phyloP scores from a whole-genome alignment of 2,888 invertebrate genomes.

The Himalopsyche tibetana region DNA sequence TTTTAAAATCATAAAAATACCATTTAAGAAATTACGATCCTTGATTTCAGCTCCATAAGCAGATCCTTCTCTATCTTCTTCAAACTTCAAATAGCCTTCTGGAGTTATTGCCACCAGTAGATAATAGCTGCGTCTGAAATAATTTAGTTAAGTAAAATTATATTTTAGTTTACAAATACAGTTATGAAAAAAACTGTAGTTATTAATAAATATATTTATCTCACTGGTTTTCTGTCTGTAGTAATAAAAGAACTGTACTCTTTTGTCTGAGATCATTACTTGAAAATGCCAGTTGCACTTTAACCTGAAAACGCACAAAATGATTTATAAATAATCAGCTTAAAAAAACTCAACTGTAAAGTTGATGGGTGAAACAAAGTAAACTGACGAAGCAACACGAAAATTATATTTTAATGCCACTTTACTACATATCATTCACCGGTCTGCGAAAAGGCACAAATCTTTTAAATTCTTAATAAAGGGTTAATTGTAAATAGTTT shows the following conservation, averaged over 20 bases:
- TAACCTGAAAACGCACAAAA: conserved; percentile 77
- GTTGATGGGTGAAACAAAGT: background rate
- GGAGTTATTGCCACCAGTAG: conserved; percentile 88
- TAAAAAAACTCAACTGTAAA: too few species aligned
- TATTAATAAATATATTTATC: conserved; percentile 65
- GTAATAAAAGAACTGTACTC: conserved; percentile 85
- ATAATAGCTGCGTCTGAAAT: conserved; percentile 86
- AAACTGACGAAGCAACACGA: too few species aligned
- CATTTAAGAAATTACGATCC: conserved; percentile 89
- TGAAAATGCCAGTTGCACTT: conserved; percentile 91
- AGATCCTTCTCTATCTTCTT: conserved; percentile 88
- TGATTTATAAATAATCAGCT: background rate
- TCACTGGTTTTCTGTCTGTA: conserved; percentile 90
- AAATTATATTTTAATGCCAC: too few species aligned
- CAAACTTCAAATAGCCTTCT: conserved; percentile 89
- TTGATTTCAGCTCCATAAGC: conserved; percentile 85
- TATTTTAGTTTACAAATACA: background rate
- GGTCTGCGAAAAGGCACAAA: too few species aligned
- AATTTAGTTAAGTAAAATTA: background rate
- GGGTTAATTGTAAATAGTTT: too few species aligned
- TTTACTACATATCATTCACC: too few species aligned
- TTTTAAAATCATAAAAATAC: conserved; percentile 70
- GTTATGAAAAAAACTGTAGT: background rate
- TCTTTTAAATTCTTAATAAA: too few species aligned
- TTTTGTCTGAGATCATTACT: conserved; percentile 87